Evolutionary conservation across 2,113 vertebrate species (phyloP), one percentile per base, ranked within the genome.

Genomic region (Plectropomus leopardus): DNA sequence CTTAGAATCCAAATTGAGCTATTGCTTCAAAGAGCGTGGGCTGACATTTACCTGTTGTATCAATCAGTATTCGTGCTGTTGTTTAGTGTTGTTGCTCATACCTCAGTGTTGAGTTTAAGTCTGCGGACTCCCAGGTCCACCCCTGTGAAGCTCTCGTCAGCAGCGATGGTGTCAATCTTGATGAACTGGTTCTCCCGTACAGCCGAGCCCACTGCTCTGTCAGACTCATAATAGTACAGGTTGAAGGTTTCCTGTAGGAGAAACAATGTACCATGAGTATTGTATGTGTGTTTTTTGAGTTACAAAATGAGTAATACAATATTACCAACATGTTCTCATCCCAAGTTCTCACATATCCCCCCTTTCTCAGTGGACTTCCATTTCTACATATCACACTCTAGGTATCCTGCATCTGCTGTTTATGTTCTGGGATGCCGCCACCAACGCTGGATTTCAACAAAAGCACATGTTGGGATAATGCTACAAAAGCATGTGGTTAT

Each of bases 121-220:
- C 96, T 90, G 67, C 98, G 94, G 72, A 98, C 97, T 0, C 98
- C 98, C 84, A 99, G 95, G 93, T 99, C 98, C 6, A 96, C 98
- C 0, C 94, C 96, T 0, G 98, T 99, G 95, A 99, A 99, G 89
- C 98, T 99, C 95, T 99, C 98, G 0, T 99, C 98, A 0, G 98
- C 98, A 0, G 98, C 98, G 0, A 99, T 99, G 17, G 98, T 99
- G 92, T 99, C 98, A 0, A 99, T 99, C 91, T 99, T 99, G 72
- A 95, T 92, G 83, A 98, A 99, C 91, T 99, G 97, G 93, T 93
- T 98, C 80, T 99, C 97, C 0, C 96, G 94, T 0, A 97, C 95
- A 93, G 95, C 93, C 48, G 90, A 88, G 47, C 97, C 98, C 76
- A 96, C 90, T 15, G 98, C 97, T 0, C 97, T 92, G 94, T 99